phyloP scores from a whole-genome alignment of 2,797 vertebrate genomes.

The Channallabes apus region DNA sequence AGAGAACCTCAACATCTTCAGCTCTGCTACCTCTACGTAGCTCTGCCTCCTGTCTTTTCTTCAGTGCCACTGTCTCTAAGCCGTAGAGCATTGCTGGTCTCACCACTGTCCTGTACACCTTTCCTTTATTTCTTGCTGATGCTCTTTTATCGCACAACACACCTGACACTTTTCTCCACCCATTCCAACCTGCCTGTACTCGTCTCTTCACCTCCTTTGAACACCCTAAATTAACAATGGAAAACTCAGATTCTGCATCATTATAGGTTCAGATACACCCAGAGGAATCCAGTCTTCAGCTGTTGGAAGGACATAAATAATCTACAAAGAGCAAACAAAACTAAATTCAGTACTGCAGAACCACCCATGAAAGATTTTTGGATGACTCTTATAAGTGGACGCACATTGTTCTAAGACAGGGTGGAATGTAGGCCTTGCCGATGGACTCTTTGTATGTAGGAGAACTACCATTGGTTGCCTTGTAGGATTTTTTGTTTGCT shows the following conservation, averaged over 20 bases:
- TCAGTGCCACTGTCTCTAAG: too few relatives aligned
- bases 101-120: too few relatives aligned
- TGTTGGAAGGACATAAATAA: neutral
- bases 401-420: neutral
- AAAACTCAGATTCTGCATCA: neutral
- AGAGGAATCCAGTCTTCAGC: neutral
- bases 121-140: too few relatives aligned
- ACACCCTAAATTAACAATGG: neutral
- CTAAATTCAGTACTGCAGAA: neutral
- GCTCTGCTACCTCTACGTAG: too few relatives aligned
- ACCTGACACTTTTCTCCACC: too few relatives aligned
- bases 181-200: too few relatives aligned
- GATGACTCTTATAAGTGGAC: neutral
- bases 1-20: too few relatives aligned
- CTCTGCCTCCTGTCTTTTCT: too few relatives aligned
- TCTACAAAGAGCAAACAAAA: neutral
- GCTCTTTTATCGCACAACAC: too few relatives aligned
- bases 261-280: neutral
- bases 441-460: neutral
- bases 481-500: too few relatives aligned
- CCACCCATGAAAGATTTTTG: neutral
- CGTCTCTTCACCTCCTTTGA: too few relatives aligned
- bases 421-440: neutral
- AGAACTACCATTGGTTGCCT: neutral
- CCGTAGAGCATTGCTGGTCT: too few relatives aligned